Conservation (phyloP, 2,113 vertebrate species). For the Campylorhamphus procurvoides region DNA sequence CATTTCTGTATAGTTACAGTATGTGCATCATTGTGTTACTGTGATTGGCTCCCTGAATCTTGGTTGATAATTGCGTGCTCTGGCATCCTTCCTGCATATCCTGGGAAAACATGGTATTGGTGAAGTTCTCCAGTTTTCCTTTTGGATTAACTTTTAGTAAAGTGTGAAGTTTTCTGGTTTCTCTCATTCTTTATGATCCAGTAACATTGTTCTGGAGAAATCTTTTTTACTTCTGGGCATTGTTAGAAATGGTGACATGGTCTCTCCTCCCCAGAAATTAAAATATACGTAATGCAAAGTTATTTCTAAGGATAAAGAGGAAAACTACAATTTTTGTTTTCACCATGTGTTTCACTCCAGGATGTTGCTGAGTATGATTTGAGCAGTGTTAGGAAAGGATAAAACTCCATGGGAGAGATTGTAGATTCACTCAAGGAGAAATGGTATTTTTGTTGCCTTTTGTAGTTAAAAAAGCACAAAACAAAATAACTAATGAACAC, state of each 20-base stretch:
- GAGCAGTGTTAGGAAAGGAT: background rate
- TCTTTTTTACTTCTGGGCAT: background rate
- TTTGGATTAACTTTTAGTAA: background rate
- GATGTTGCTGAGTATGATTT: background rate
- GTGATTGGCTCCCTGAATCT: background rate
- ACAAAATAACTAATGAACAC: background rate
- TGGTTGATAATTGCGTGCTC: background rate
- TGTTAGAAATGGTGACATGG: background rate
- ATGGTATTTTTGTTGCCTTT: background rate
- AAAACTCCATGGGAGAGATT: background rate
- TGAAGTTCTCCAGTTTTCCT: background rate
- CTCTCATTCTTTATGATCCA: background rate
- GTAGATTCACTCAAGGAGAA: background rate
- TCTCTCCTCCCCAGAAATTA: background rate
- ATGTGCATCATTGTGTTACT: background rate
- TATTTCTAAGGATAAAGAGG: background rate
- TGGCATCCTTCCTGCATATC: background rate
- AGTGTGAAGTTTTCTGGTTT: background rate
- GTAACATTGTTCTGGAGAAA: background rate
- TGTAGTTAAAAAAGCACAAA: background rate
- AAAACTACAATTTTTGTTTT: background rate
- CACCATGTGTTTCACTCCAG: background rate
- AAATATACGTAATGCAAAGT: background rate
- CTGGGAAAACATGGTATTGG: background rate
- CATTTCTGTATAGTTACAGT: background rate